Percentiles rank a stretch among this genome's conserved stretches.
phyloP scores from a whole-genome alignment of 2,888 invertebrate genomes.

The Ophion obscuratus region DNA sequence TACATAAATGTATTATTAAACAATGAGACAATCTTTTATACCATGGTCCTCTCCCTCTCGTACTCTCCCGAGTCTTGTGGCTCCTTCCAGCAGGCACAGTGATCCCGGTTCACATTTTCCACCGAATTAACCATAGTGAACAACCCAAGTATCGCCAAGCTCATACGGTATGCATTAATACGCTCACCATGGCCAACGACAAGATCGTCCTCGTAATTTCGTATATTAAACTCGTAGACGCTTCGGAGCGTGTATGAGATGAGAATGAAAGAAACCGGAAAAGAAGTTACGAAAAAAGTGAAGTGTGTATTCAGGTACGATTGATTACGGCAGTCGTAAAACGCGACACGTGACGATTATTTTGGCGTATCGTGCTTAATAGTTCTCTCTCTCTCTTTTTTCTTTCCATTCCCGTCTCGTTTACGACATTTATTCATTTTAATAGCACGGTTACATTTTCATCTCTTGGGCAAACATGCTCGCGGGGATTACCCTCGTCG shows the following conservation, averaged over 20 bases:
- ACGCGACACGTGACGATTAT: constrained; percentile 9
- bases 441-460: constrained; percentile 8
- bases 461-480: neutral
- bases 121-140: constrained; percentile 55
- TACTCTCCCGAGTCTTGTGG: constrained; percentile 14
- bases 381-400: neutral
- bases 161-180: constrained; percentile 32
- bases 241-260: neutral
- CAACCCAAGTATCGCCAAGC: constrained; percentile 27
- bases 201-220: constrained; percentile 31
- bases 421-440: constrained; percentile 3
- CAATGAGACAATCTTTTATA: neutral
- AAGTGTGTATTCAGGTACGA: neutral
- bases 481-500: neutral
- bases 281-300: neutral
- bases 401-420: neutral
- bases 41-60: constrained; percentile 8
- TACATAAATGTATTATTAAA: too few species aligned
- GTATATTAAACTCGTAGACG: neutral
- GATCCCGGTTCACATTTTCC: constrained; percentile 57
- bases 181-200: constrained; percentile 41
- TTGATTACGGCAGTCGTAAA: neutral
- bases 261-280: constrained; percentile 10
- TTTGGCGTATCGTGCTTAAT: neutral
- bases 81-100: too few species aligned